A percentile compares a stretch with the other conserved stretches of the same genome.
Evolutionary conservation across 2,888 invertebrate genomes (phyloP).

Genomic region (Augiades crinisus): DNA sequence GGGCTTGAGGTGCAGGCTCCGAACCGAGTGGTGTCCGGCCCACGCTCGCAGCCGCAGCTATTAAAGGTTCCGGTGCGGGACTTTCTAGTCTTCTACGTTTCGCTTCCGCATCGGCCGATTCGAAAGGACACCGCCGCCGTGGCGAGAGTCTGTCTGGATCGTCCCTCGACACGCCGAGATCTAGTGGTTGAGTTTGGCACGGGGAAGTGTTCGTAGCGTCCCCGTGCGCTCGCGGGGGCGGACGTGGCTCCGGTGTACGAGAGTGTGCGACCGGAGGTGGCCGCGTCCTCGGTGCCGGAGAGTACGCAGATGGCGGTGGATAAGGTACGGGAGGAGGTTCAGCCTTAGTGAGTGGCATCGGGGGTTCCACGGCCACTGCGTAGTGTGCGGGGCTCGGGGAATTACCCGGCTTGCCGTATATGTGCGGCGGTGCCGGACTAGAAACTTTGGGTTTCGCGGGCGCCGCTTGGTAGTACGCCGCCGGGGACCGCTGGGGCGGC

Average conservation of each 20-base stretch:
- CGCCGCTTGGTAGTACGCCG: slow-evolving; percentile 74
- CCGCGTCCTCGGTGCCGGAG: slow-evolving; percentile 56
- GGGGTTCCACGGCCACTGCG: slow-evolving; percentile 61
- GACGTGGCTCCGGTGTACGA: slow-evolving; percentile 76
- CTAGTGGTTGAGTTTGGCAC: slow-evolving; percentile 89
- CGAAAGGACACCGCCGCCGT: slow-evolving; percentile 83
- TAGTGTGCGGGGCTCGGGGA: slow-evolving; percentile 75
- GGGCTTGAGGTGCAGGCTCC: slow-evolving; percentile 72
- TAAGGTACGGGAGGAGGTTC: slow-evolving; percentile 69
- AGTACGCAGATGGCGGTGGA: slow-evolving; percentile 65
- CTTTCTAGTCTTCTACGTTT: slow-evolving; percentile 84
- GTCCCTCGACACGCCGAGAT: slow-evolving; percentile 86
- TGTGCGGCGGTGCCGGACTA: slow-evolving; percentile 88
- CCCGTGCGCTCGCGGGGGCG: slow-evolving; percentile 59
- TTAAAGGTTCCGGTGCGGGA: slow-evolving; percentile 82
- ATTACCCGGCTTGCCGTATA: slow-evolving; percentile 84
- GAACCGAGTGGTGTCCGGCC: slow-evolving; percentile 84
- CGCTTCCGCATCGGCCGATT: slow-evolving; percentile 78
- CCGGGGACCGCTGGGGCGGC: slow-evolving; percentile 67
- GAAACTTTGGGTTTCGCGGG: slow-evolving; percentile 86
- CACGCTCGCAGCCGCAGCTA: slow-evolving; percentile 87
- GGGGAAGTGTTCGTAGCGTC: slow-evolving; percentile 61
- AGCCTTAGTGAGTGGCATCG: slow-evolving; percentile 82
- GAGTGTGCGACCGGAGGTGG: slow-evolving; percentile 82
- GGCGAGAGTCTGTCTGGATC: slow-evolving; percentile 82